Conservation (phyloP, 2,888 invertebrate species). For the Plebejus melissa region DNA sequence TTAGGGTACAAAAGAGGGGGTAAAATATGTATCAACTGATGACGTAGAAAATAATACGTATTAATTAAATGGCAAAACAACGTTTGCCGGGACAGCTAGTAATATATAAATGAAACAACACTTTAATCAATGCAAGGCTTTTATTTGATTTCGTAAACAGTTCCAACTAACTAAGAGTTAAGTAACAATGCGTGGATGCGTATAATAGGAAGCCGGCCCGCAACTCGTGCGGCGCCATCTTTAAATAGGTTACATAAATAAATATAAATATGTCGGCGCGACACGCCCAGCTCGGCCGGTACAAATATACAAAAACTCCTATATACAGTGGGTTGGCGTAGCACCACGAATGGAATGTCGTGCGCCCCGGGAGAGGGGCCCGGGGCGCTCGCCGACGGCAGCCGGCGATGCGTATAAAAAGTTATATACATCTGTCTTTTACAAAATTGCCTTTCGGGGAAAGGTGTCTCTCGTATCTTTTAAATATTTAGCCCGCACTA, state of each 20-base stretch:
- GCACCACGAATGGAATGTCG: slow-evolving; percentile 37
- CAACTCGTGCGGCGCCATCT: slow-evolving; percentile 51
- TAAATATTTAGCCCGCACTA: neutral
- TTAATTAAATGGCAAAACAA: too few relatives aligned
- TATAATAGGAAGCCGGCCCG: slow-evolving; percentile 53
- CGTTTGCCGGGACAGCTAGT: too few relatives aligned
- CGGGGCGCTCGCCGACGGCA: slow-evolving; percentile 40
- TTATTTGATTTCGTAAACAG: slow-evolving; percentile 69
- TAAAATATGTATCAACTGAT: too few relatives aligned
- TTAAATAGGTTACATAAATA: slow-evolving; percentile 53
- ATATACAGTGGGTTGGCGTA: slow-evolving; percentile 38
- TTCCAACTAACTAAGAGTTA: slow-evolving; percentile 70
- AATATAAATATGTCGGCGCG: slow-evolving; percentile 42
- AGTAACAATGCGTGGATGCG: slow-evolving; percentile 74
- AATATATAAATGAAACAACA: slow-evolving; percentile 48
- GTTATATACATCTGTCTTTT: slow-evolving; percentile 25
- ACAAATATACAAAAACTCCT: slow-evolving; percentile 67
- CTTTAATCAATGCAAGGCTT: slow-evolving; percentile 74
- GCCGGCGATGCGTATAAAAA: slow-evolving; percentile 36
- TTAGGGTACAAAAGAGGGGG: too few relatives aligned
- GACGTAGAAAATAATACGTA: too few relatives aligned
- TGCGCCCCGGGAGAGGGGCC: slow-evolving; percentile 23
- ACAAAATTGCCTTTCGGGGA: slow-evolving; percentile 40
- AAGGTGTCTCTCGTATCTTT: slow-evolving; percentile 37
- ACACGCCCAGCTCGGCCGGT: slow-evolving; percentile 46